Evolutionary conservation across 1,140 invertebrate species (phyloP).

Genomic region (Ceratina calcarata): DNA sequence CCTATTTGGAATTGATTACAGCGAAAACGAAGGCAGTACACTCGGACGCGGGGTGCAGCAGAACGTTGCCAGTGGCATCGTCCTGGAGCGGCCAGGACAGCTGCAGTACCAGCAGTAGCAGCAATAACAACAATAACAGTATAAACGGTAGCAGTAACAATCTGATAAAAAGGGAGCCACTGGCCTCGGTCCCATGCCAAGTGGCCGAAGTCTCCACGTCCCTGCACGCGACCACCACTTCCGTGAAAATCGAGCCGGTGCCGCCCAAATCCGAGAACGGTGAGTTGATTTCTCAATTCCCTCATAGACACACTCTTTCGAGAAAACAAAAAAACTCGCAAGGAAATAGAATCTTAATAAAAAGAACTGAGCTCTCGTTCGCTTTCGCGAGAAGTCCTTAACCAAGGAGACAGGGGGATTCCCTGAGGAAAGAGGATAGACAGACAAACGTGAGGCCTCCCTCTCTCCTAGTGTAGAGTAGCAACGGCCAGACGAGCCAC

Average conservation of each 20-base stretch:
- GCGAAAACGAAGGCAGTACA: constrained; percentile 76
- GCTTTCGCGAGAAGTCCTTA: too few species aligned
- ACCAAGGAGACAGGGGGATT: too few species aligned
- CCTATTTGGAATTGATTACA: constrained; percentile 46
- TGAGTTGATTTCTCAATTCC: constrained; percentile 52
- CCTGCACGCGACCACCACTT: constrained; percentile 79
- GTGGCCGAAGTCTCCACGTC: constrained; percentile 85
- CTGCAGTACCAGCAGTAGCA: constrained; percentile 58
- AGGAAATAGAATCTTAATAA: too few species aligned
- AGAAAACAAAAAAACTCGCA: too few species aligned
- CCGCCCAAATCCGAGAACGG: constrained; percentile 76
- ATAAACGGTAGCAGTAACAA: too few species aligned
- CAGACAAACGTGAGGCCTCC: too few species aligned
- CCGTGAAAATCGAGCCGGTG: constrained; percentile 77
- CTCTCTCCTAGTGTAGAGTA: too few species aligned
- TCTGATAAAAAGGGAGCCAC: constrained; percentile 82
- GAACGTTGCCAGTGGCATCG: constrained; percentile 75
- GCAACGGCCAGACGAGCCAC: too few species aligned
- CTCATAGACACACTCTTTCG: neutral
- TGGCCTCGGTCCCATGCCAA: constrained; percentile 81
- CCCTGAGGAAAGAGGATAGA: too few species aligned
- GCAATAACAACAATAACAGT: too few species aligned
- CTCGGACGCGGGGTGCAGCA: constrained; percentile 77
- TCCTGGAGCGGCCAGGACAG: constrained; percentile 75
- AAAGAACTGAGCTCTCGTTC: too few species aligned